These are phyloP conservation scores for Gallinago solitaria DNA, from an alignment of 2,797 vertebrate genomes.

Conservation along the genomic window DNA sequence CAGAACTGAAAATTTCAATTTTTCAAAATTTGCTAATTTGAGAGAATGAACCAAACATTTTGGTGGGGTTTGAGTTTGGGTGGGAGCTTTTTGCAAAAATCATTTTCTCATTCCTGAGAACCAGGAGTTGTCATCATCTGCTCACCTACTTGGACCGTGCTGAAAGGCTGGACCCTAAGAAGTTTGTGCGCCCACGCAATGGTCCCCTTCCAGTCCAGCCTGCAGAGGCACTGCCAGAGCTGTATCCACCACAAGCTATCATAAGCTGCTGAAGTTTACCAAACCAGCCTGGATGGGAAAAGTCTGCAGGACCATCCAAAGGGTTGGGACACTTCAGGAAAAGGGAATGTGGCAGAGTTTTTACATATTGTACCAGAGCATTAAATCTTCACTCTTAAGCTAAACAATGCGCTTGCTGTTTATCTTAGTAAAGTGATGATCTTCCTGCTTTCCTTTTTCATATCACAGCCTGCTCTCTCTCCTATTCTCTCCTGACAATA, in stretches of 20 bases:
- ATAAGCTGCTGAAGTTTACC: background rate
- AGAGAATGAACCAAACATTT: background rate
- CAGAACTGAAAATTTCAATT: background rate
- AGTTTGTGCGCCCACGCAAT: background rate
- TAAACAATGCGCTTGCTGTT: slow-evolving; percentile 43
- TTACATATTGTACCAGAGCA: background rate
- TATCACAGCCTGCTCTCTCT: background rate
- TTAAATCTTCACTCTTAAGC: slow-evolving; percentile 31
- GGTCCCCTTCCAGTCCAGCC: background rate
- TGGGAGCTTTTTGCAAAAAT: background rate
- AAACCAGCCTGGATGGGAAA: background rate
- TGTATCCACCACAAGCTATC: background rate
- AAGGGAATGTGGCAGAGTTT: background rate
- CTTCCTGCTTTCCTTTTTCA: slow-evolving; percentile 48
- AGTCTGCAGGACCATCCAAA: background rate
- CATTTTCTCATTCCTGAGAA: background rate
- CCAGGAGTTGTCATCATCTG: background rate
- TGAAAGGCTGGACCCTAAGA: background rate
- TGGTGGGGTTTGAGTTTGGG: rapidly evolving
- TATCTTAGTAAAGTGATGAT: slow-evolving; percentile 59
- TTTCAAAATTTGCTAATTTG: background rate
- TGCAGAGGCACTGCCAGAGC: background rate
- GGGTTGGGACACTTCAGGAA: background rate
- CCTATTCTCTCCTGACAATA: slow-evolving; percentile 46
- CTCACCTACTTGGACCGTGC: background rate